Base-by-base conservation (phyloP, 2,888 invertebrate genomes). In the Timandra comae region DNA sequence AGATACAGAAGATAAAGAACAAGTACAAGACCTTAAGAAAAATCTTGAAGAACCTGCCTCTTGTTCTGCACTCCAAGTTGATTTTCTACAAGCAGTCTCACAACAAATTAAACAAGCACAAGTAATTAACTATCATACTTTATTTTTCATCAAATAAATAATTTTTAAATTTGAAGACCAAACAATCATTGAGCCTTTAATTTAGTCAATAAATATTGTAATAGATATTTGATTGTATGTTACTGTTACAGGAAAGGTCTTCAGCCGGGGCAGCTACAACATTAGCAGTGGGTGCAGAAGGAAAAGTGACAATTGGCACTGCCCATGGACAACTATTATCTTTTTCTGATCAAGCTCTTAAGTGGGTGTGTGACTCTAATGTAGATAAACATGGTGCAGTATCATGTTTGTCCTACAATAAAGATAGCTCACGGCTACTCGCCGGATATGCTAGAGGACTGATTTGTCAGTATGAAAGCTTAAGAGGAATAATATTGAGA, bases 271-370 rank as follows among this genome's bases (percentile, higher is more conserved):
- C 93, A 43, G 94, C 97, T 6, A 96, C 96, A 38, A 92, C 95
- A 3, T 88, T 94, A 60, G 92, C 94, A 49, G 93, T 76, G 16
- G 76, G 77, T 5, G 88, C 87, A 45, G 86, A 90, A 5, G 91
- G 92, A 33, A 90, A 93, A 73, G 89, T 97, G 42, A 94, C 94
- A n/a, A 90, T 98, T 16, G 98, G 98, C 21, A 98, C 97, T 16
- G 96, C 97, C 12, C 96, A 97, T 75, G 98, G 98, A 0, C 91
- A 96, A 49, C 89, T 97, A 32, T 84, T 98, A 13, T 91, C 95
- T 33, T 85, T 85, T 47, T 68, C 66, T 53, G 91, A 94, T 24
- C 97, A 98, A 77, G 93, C 93, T 6, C 77, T 98, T 45, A 91
- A 95, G 63, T 98, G 96, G 96, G 97, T 95, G 45, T 92, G 91